Base-by-base conservation (phyloP, 2,888 invertebrate genomes). In the Spodoptera exigua region DNA sequence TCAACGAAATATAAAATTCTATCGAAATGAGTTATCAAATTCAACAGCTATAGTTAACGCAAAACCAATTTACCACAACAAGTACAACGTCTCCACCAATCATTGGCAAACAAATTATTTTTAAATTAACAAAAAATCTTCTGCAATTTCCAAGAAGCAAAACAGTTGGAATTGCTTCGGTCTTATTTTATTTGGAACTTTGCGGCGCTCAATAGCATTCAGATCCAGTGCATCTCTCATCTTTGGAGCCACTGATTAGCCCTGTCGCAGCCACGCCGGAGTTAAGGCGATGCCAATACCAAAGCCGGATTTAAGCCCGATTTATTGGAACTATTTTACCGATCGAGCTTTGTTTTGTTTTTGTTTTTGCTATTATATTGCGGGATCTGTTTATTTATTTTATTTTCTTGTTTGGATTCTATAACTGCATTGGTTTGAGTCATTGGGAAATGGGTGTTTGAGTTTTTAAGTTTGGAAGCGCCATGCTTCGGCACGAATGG, bases 201-300 rank as follows among this genome's bases (percentile, higher is more conserved):
- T 16, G 40, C 32, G 18, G 34, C 58, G 48, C 57, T 70, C 74
- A 62, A 74, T 76, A 59, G 62, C 36, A 27, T 34, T 39, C 70
- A 59, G 69, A 61, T 37, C 18, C 27, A 46, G 45, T 70, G 68
- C 80, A 70, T 79, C 58, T 77, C 78, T 74, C 78, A 78, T 70
- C 68, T 74, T 63, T 56, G 39, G 35, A 65, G 57, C 21, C 43
- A 46, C 53, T 77, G 70, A 76, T 79, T 79, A 77, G 71, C 65
- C 67, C 56, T 77, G 74, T 76, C 75, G 68, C 68, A 58, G 80
- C 62, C 75, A 78, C 57, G 55, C 66, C 32, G 43, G 18, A 51
- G 45, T 64, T 74, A 78, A 78, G 66, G 71, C 72, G 56, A 73
- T 21, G 57, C 27, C 27, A 27, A 27, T 27, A 27, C 27, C 9